Evolutionary conservation across 2,113 vertebrate species (phyloP).

Genomic region (Hippocampus barbouri): DNA sequence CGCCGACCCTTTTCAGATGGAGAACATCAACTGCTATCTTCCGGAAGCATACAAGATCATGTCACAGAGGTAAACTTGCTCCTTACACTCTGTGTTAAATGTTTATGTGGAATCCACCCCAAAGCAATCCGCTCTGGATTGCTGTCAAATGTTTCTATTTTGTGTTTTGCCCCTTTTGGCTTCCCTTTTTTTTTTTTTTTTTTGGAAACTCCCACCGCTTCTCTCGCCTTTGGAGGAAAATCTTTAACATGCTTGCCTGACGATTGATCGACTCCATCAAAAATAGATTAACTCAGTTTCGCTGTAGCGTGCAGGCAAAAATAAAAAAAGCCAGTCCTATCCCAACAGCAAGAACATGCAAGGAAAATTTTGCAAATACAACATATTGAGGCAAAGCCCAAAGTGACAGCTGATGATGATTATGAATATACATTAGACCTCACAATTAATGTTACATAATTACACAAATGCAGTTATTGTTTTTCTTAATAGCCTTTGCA

Average conservation of each 20-base stretch:
- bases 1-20: conserved; percentile 99
- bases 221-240: conserved; percentile 18
- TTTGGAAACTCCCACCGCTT: conserved; percentile 10
- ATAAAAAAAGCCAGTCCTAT: conserved; percentile 6
- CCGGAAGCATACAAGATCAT: conserved; percentile 99
- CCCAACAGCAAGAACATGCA: conserved; percentile 14
- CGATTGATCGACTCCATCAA: conserved; percentile 20
- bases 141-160: conserved; percentile 28
- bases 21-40: conserved; percentile 98
- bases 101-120: conserved; percentile 14
- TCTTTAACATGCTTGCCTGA: conserved; percentile 11
- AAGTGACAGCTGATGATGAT: not conserved
- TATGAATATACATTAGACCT: not conserved
- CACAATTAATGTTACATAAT: not conserved
- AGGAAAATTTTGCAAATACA: conserved; percentile 11
- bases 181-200: conserved; percentile 15
- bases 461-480: too few species aligned
- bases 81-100: not conserved
- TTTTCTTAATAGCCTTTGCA: too few species aligned
- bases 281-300: conserved; percentile 29
- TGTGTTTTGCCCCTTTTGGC: conserved; percentile 12
- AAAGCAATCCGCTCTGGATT: conserved; percentile 16
- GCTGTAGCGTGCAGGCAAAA: conserved; percentile 8
- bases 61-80: conserved; percentile 87
- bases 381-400: conserved; percentile 4